Base-by-base conservation (phyloP, 2,888 invertebrate genomes). In the Notocelia uddmanniana region DNA sequence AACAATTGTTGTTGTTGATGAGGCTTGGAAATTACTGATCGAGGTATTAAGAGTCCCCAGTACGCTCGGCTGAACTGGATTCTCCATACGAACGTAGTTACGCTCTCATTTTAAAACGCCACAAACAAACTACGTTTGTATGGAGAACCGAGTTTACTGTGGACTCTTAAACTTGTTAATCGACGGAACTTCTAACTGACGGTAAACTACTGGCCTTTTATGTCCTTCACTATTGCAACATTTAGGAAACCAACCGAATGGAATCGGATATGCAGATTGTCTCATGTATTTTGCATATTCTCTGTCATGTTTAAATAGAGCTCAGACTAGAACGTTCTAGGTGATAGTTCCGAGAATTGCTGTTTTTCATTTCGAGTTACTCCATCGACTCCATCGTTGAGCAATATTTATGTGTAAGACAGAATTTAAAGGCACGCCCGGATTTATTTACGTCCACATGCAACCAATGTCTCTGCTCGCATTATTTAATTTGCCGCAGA, bases 381-480 rank as follows among this genome's bases (percentile, higher is more conserved):
- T 18, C 58, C 50, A 50, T 13, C 41, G 41, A 6, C n/a, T n/a
- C n/a, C n/a, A n/a, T n/a, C n/a, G n/a, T 57, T 45, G 18, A 55
- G 19, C 18, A 57, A 45, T 67, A 55, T 67, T 45, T 45, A 23
- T 67, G 67, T 50, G 11, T 34, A 34, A 58, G 34, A 19, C 26
- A 48, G 19, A 50, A 68, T 60, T 26, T 37, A 13, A 19, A 52
- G 37, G 52, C 41, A 68, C 23, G 60, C 41, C 60, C 68, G 26
- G n/a, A n/a, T n/a, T n/a, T 68, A 54, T 54, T 54, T 52, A 68
- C 52, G 52, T 68, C 50, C 10, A 52, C 59, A 60, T 59, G 48
- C 58, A 68, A 19, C 41, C 23, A 57, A 31, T 15, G n/a, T 34
- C 13, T 34, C 50, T 21, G 45, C 19, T 13, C 13, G 13, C 68